Base-by-base conservation (phyloP, 2,888 invertebrate species). In the Melieria crassipennis region DNA sequence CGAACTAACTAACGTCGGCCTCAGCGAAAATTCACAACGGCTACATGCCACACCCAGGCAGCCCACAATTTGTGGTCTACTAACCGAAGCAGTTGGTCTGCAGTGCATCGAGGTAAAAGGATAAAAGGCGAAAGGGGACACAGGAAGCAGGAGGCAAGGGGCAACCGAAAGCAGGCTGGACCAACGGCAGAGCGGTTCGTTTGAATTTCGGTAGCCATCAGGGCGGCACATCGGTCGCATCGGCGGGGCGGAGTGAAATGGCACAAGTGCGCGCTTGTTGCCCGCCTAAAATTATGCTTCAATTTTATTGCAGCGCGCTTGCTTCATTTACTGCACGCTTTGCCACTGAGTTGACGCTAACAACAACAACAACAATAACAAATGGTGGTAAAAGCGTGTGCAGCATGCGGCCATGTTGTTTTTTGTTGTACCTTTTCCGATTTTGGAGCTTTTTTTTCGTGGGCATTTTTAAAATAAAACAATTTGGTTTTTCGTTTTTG, bases 11-110 rank as follows among this genome's bases (percentile, higher is more conserved):
- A 30, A 30, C 30, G 30, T 30, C 30, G 30, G 30, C 30, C 30
- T 30, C 30, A 30, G 30, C 30, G 30, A 1, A 30, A 30, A 30
- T 30, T 30, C 30, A 30, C 30, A 30, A 71, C 71, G 68, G 69
- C 71, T 67, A 78, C 77, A 82, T 80, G 81, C 83, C 81, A 82
- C 81, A 82, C 81, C 81, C 81, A 79, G 73, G 75, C 75, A 75
- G 77, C 83, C 83, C 81, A 83, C 82, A 81, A 82, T 78, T 82
- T 82, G 83, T 77, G 83, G 81, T 80, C 77, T 74, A 77, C 81
- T 82, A 82, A 82, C 81, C 79, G 10, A 11, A 13, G 16, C 10
- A 16, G 13, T 16, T 16, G 9, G 57, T 16, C n/a, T 13, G 30
- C 10, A 57, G 13, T 30, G 76, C 73, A 75, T 75, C 76, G 79